Evolutionary conservation across 2,888 invertebrate genomes (phyloP).

Genomic region (Caenorhabditis imperialis): DNA sequence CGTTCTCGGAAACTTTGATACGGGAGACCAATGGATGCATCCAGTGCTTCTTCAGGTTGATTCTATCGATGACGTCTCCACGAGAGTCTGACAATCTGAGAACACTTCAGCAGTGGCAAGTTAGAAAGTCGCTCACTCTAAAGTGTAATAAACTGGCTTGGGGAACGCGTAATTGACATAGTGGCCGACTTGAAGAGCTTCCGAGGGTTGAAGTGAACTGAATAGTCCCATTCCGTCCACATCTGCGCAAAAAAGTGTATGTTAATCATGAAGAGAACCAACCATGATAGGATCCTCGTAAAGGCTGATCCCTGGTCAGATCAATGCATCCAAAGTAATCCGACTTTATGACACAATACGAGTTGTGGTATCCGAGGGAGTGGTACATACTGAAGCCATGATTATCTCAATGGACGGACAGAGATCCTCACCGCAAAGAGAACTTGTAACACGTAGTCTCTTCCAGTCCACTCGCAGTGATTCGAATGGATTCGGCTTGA

Average conservation of each 20-base stretch:
- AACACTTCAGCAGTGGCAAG: too few species aligned
- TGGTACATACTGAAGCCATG: not conserved
- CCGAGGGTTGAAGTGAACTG: too few species aligned
- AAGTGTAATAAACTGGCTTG: not conserved
- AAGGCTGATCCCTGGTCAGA: slow-evolving; percentile 13
- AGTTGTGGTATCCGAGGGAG: not conserved
- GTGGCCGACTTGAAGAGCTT: slow-evolving; percentile 3
- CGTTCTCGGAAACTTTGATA: slow-evolving; percentile 16
- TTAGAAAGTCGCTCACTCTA: not conserved
- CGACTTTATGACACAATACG: not conserved
- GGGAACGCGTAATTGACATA: not conserved
- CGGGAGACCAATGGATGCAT: slow-evolving; percentile 16
- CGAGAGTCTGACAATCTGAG: slow-evolving; percentile 1
- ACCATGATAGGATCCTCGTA: slow-evolving; percentile 48
- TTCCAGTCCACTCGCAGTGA: slow-evolving; percentile 32
- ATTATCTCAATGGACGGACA: not conserved
- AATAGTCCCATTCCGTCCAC: slow-evolving; percentile 51
- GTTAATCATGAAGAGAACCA: too few species aligned
- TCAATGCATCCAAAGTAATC: not conserved
- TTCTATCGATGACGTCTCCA: not conserved
- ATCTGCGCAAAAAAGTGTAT: too few species aligned
- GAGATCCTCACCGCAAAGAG: not conserved
- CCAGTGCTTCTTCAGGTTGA: slow-evolving; percentile 32
- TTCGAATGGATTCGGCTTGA: slow-evolving; percentile 52
- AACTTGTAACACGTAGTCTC: too few species aligned